Evolutionary conservation across 1,140 invertebrate species (phyloP).

Genomic region (Listronotus oregonensis): DNA sequence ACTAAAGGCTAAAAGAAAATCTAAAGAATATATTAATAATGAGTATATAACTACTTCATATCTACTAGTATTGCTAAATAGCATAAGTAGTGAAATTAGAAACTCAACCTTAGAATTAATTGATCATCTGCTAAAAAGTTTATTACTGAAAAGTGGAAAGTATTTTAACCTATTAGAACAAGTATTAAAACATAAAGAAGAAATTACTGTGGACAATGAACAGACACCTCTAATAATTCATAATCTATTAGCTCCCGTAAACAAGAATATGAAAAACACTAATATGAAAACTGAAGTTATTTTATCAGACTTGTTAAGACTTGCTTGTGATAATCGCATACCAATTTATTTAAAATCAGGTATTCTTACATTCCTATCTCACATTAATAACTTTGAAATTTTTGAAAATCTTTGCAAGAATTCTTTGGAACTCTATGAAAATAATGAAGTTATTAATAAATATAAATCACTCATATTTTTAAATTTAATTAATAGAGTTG

Average conservation of each 20-base stretch:
- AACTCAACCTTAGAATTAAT: slow-evolving; percentile 54
- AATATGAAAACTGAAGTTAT: slow-evolving; percentile 49
- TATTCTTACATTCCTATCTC: slow-evolving; percentile 58
- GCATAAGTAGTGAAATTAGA: slow-evolving; percentile 56
- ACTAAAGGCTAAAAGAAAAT: background rate
- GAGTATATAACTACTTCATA: slow-evolving; percentile 45
- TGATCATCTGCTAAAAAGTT: slow-evolving; percentile 24
- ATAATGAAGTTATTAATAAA: slow-evolving; percentile 55
- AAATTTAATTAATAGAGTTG: slow-evolving; percentile 57
- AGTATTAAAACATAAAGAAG: slow-evolving; percentile 51
- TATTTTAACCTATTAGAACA: slow-evolving; percentile 31
- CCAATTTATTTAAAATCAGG: slow-evolving; percentile 58
- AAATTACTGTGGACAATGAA: slow-evolving; percentile 67
- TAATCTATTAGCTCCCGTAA: slow-evolving; percentile 57
- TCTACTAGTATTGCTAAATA: slow-evolving; percentile 58
- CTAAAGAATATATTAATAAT: background rate
- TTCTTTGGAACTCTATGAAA: slow-evolving; percentile 54
- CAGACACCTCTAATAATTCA: slow-evolving; percentile 62
- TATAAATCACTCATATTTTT: slow-evolving; percentile 57
- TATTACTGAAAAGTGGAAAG: background rate
- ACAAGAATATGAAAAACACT: slow-evolving; percentile 20
- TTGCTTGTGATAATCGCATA: slow-evolving; percentile 42
- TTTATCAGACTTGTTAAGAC: slow-evolving; percentile 51
- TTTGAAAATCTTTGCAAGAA: slow-evolving; percentile 51
- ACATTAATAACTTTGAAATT: slow-evolving; percentile 62